Conservation (phyloP, 2,888 invertebrate species). For the Drosophila mimetica region DNA sequence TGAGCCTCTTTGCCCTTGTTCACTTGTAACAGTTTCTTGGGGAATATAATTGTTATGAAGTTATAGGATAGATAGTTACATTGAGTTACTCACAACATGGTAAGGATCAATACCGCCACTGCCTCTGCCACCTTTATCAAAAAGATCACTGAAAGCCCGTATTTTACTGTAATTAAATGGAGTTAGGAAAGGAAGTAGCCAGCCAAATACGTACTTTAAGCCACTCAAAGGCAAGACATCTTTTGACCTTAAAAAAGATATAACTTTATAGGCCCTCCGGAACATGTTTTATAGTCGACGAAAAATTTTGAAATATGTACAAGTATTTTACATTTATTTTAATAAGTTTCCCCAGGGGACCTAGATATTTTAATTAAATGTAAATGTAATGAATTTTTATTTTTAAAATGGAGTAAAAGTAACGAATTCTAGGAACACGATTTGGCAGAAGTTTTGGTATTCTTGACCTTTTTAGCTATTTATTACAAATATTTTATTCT, state of each 20-base stretch:
- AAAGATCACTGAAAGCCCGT: not conserved
- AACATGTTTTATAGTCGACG: not conserved
- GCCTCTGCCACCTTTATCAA: not conserved
- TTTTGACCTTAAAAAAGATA: not conserved
- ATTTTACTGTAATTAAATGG: not conserved
- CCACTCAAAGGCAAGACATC: not conserved
- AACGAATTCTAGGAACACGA: rapidly evolving
- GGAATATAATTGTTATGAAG: rapidly evolving
- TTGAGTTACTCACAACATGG: not conserved
- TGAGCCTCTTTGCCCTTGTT: conserved; percentile 18
- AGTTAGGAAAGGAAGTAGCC: too few relatives aligned
- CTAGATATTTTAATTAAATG: not conserved
- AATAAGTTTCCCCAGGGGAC: not conserved
- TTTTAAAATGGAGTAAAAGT: too few relatives aligned
- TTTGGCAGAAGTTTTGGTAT: not conserved
- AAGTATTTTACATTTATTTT: not conserved
- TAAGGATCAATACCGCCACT: conserved; percentile 3
- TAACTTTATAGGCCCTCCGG: not conserved
- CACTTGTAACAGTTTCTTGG: conserved; percentile 9
- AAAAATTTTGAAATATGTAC: not conserved
- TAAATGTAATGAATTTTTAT: not conserved
- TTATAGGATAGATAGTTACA: rapidly evolving
- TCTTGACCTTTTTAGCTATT: not conserved
- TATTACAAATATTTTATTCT: not conserved
- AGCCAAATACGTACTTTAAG: not conserved